Percentiles rank a stretch among this genome's conserved stretches.
Evolutionary conservation across 2,113 vertebrate genomes (phyloP).

Genomic region (Daubentonia madagascariensis): DNA sequence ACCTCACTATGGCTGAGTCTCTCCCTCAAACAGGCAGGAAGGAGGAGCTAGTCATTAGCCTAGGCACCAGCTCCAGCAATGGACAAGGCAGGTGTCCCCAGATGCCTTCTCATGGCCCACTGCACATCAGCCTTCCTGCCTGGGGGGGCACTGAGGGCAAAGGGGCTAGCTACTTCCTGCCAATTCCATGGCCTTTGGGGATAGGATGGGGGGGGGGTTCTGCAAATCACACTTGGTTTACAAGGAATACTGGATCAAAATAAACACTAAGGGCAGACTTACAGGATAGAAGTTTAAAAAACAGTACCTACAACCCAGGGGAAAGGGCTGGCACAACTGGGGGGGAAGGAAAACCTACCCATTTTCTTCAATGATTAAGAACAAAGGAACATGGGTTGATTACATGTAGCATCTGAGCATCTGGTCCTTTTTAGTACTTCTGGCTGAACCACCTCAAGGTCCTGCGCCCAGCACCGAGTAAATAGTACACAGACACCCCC

Average conservation of each 20-base stretch:
- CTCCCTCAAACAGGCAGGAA: neutral
- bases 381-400: neutral
- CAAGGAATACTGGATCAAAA: neutral
- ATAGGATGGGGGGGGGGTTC: too few species aligned
- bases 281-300: neutral
- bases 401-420: neutral
- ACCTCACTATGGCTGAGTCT: neutral
- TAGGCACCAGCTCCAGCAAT: neutral
- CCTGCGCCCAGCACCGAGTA: neutral
- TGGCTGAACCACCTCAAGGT: neutral
- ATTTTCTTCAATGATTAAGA: neutral
- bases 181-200: neutral
- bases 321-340: neutral
- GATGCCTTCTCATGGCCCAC: neutral
- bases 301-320: neutral
- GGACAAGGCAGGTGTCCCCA: neutral
- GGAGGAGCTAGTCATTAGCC: neutral
- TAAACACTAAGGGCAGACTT: neutral
- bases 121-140: neutral
- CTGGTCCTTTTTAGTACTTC: neutral
- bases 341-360: neutral
- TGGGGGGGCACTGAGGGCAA: too few species aligned
- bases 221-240: neutral
- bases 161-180: neutral
- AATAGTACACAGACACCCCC: neutral